A percentile compares a stretch with the other conserved stretches of the same genome.
phyloP scores from a whole-genome alignment of 1,140 invertebrate species.

The Drosophila sechellia region DNA sequence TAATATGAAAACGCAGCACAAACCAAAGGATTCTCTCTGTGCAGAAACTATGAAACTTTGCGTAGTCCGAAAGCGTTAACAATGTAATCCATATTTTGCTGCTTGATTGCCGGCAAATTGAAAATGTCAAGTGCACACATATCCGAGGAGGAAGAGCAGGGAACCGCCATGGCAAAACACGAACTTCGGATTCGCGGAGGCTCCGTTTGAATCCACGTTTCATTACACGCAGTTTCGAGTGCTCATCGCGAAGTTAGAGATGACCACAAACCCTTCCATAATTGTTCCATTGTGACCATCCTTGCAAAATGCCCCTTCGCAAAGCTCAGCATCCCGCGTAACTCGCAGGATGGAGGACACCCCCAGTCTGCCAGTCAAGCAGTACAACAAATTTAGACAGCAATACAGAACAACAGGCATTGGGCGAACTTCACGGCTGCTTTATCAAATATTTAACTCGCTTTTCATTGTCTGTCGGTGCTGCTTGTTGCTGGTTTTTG shows the following conservation, averaged over 20 bases:
- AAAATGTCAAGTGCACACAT: constrained; percentile 72
- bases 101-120: constrained; percentile 75
- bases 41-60: constrained; percentile 5
- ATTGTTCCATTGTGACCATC: no score
- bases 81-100: constrained; percentile 73
- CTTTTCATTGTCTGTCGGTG: constrained; percentile 69
- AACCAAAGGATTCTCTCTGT: constrained; percentile 4
- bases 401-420: constrained; percentile 9
- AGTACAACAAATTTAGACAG: constrained; percentile 44
- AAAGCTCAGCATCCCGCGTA: neutral
- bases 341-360: neutral
- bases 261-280: no score
- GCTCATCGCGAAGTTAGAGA: no score
- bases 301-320: no score
- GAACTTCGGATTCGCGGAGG: neutral
- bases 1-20: no score
- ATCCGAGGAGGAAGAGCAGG: no score
- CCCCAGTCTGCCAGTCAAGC: no score
- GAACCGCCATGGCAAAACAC: neutral
- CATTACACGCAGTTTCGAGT: no score
- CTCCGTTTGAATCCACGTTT: constrained; percentile 3
- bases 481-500: constrained; percentile 28
- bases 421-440: constrained; percentile 50
- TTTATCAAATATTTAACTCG: constrained; percentile 77
- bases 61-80: constrained; percentile 43